Conservation (phyloP, 2,797 vertebrate genomes). For the Acestrorhynchus altus region DNA sequence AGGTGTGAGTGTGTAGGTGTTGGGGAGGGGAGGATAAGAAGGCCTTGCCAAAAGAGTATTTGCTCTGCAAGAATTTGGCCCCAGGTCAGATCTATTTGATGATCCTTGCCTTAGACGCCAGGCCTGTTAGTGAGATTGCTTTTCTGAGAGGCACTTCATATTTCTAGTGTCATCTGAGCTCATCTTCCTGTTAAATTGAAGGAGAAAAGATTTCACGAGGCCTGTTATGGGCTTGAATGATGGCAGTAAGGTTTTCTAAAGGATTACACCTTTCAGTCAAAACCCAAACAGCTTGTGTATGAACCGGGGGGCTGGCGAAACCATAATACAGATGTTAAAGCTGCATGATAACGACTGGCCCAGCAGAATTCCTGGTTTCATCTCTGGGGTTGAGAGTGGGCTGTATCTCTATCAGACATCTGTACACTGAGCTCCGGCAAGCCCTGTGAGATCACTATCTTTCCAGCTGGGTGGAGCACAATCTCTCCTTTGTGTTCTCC, state of each 20-base stretch:
- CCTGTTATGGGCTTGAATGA: background rate
- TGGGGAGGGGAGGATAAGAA: background rate
- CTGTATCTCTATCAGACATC: slow-evolving; percentile 23
- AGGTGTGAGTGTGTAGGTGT: background rate
- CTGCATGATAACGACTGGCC: background rate
- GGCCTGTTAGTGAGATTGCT: background rate
- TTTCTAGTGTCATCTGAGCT: slow-evolving; percentile 12
- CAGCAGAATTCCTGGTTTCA: background rate
- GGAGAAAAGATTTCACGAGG: slow-evolving; percentile 7
- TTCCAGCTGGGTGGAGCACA: slow-evolving; percentile 2
- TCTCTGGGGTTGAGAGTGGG: background rate
- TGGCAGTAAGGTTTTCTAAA: background rate
- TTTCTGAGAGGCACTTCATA: background rate
- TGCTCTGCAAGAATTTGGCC: background rate
- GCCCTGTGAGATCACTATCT: slow-evolving; percentile 28
- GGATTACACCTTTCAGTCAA: background rate
- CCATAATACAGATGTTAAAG: background rate
- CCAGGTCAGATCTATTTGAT: background rate
- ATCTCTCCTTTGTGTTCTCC: slow-evolving; percentile 14
- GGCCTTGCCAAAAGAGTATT: background rate
- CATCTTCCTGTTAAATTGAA: slow-evolving; percentile 2
- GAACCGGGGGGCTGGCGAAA: background rate
- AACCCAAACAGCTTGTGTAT: background rate
- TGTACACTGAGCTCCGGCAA: slow-evolving; percentile 14
- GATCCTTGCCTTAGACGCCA: background rate